A percentile compares a stretch with the other conserved stretches of the same genome.
Conservation (phyloP, 2,113 vertebrate species). For the Nibea albiflora region DNA sequence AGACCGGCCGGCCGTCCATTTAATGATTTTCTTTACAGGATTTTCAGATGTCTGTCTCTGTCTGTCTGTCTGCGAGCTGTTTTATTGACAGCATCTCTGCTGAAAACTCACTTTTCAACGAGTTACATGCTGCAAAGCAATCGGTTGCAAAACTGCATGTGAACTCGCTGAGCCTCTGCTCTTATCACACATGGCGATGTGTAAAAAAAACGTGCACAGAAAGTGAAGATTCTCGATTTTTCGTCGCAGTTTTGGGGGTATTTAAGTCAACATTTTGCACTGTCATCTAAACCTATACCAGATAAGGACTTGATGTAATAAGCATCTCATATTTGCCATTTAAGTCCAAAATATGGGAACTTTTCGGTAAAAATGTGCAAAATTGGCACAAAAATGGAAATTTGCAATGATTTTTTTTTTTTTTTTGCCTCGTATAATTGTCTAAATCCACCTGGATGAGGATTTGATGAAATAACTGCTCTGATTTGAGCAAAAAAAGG, state of each 20-base stretch:
- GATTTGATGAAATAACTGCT: background rate
- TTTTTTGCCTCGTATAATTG: rapidly evolving
- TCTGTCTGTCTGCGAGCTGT: background rate
- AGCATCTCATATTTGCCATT: background rate
- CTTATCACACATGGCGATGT: too few relatives aligned
- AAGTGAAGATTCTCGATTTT: background rate
- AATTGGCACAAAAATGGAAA: too few relatives aligned
- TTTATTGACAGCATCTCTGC: background rate
- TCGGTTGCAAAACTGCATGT: too few relatives aligned
- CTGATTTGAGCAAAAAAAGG: too few relatives aligned
- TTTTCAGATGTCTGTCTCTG: slow-evolving; percentile 25
- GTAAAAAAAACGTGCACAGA: background rate
- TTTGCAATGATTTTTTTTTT: background rate
- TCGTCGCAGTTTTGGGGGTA: background rate
- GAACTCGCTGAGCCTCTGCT: too few relatives aligned
- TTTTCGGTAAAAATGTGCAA: too few relatives aligned
- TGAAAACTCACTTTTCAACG: background rate
- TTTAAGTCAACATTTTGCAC: background rate
- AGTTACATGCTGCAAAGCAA: background rate
- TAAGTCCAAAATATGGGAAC: background rate
- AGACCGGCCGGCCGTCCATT: slow-evolving; percentile 55
- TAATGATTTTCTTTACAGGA: slow-evolving; percentile 68
- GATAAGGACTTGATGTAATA: background rate
- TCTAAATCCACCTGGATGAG: background rate
- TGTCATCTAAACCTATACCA: background rate